A percentile compares a stretch with the other conserved stretches of the same genome.
Evolutionary conservation across 2,888 invertebrate species (phyloP).

Genomic region (Amphipoea lucens): DNA sequence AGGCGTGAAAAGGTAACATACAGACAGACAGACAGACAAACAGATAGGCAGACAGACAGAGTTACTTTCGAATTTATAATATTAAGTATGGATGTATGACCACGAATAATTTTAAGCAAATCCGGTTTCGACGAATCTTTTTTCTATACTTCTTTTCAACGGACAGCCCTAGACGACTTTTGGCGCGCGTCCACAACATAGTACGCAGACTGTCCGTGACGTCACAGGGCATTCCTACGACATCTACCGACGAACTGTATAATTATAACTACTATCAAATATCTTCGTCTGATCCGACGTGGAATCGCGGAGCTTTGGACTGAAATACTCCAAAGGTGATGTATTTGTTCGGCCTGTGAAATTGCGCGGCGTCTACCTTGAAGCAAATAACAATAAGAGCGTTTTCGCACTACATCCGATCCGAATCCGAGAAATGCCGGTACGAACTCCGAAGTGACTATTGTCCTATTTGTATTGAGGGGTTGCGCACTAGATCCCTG

Average conservation of each 20-base stretch:
- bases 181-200: conserved; percentile 72
- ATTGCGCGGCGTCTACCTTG: not conserved
- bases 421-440: no score
- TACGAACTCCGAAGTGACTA: no score
- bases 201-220: conserved; percentile 78
- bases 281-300: conserved; percentile 24
- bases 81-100: no score
- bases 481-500: no score
- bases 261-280: conserved; percentile 61
- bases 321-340: conserved; percentile 8
- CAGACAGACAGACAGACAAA: no score
- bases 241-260: conserved; percentile 43
- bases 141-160: not conserved
- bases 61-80: no score
- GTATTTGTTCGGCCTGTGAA: not conserved
- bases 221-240: conserved; percentile 73
- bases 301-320: not conserved
- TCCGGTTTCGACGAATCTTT: not conserved
- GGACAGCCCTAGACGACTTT: conserved; percentile 53
- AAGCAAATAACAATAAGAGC: not conserved
- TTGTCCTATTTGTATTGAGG: no score
- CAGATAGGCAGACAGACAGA: no score
- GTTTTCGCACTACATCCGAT: no score
- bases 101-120: not conserved
- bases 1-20: no score